Evolutionary conservation across 2,113 vertebrate species (phyloP).

Genomic region (Xenopus tropicalis): UCB_Xtro_10.0 CM004444.2:119033501-119034000

Average conservation of each 20-base stretch:
- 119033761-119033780: constrained; percentile 84
- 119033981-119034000: no score
- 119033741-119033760: constrained; percentile 79
- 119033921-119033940: constrained; percentile 69
- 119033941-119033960: constrained; percentile 59
- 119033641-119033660: constrained; percentile 71
- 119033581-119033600: constrained; percentile 78
- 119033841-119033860: constrained; percentile 74
- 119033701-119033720: constrained; percentile 76
- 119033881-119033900: constrained; percentile 62
- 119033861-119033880: constrained; percentile 76
- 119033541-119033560: constrained; percentile 71
- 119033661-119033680: constrained; percentile 79
- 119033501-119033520: constrained; percentile 81
- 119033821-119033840: constrained; percentile 72
- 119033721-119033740: constrained; percentile 73
- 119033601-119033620: constrained; percentile 80
- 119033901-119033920: constrained; percentile 68
- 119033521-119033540: constrained; percentile 83
- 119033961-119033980: neutral
- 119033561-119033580: constrained; percentile 78
- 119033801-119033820: constrained; percentile 77
- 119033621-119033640: constrained; percentile 76
- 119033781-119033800: constrained; percentile 82
- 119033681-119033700: constrained; percentile 78